Conservation (phyloP, 2,113 vertebrate species). For the Malurus cyaneus region DNA sequence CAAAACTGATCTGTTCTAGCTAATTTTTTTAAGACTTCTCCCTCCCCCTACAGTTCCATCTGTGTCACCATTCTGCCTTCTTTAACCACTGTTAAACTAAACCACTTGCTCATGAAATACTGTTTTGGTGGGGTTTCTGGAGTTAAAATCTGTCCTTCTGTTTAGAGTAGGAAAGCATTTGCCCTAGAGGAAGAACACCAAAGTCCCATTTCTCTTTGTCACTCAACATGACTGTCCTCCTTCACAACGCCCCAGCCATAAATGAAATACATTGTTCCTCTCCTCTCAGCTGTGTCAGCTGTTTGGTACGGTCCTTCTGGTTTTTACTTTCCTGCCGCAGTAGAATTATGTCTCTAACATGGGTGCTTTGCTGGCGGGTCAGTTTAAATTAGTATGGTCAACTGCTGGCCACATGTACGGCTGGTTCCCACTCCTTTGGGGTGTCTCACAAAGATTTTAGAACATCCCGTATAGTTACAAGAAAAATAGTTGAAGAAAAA, state of each 20-base stretch:
- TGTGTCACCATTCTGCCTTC: not conserved
- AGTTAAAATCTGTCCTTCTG: not conserved
- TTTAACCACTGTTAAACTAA: not conserved
- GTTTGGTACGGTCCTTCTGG: not conserved
- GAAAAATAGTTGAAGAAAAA: not conserved
- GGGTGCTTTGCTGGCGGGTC: not conserved
- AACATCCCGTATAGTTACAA: not conserved
- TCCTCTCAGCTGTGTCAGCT: not conserved
- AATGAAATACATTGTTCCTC: not conserved
- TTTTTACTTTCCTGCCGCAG: not conserved
- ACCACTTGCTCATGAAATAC: not conserved
- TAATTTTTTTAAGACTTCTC: not conserved
- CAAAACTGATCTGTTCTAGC: not conserved
- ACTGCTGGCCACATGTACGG: rapidly evolving
- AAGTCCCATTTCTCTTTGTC: not conserved
- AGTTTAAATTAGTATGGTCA: not conserved
- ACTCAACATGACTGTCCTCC: not conserved
- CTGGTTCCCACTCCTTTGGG: not conserved
- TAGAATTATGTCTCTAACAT: not conserved
- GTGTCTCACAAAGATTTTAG: not conserved
- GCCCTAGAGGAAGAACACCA: not conserved
- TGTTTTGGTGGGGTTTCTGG: not conserved
- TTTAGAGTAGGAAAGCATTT: not conserved
- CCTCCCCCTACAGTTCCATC: not conserved
- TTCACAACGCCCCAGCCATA: rapidly evolving